Base-by-base conservation (phyloP, 2,888 invertebrate genomes). In the Callimorpha dominula region DNA sequence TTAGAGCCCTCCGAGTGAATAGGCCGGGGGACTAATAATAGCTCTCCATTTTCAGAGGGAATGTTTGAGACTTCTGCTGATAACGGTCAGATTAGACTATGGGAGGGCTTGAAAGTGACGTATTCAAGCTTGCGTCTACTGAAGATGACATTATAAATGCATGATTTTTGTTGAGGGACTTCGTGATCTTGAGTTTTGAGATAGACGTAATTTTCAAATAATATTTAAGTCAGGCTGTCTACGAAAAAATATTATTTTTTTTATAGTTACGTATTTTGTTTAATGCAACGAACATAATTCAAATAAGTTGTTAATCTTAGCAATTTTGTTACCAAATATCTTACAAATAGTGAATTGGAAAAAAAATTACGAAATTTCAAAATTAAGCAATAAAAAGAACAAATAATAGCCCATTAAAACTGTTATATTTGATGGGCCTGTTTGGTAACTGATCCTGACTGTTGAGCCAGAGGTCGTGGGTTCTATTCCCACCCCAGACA, bases 11-110 rank as follows among this genome's bases (percentile, higher is more conserved):
- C 76, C 50, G 64, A 72, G 79, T 82, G 83, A 83, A 83, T 82
- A 70, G 83, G 85, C 88, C 78, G 74, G 83, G 90, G 89, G 90
- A 89, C 82, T 87, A 88, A 90, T 91, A 91, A 92, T 91, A 87
- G 88, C 86, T 86, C 86, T 88, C 84, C 87, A 86, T 91, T 89
- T 88, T 85, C 87, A 82, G 85, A 85, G 86, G 75, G 77, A 81
- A 82, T 87, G 86, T 85, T 81, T 81, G 81, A 81, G 78, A 72
- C 81, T 81, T 81, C 81, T 84, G 80, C 64, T 85, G 88, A 89
- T 89, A 88, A 87, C 85, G 81, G 78, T 75, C 72, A 85, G 85
- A 87, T 88, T 87, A 86, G 81, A 79, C 80, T 76, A 78, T 81
- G 79, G 77, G 75, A 76, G 71, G 74, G 73, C 77, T 64, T 79